phyloP scores from a whole-genome alignment of 2,113 vertebrate genomes.

The Nerophis lumbriciformis region DNA sequence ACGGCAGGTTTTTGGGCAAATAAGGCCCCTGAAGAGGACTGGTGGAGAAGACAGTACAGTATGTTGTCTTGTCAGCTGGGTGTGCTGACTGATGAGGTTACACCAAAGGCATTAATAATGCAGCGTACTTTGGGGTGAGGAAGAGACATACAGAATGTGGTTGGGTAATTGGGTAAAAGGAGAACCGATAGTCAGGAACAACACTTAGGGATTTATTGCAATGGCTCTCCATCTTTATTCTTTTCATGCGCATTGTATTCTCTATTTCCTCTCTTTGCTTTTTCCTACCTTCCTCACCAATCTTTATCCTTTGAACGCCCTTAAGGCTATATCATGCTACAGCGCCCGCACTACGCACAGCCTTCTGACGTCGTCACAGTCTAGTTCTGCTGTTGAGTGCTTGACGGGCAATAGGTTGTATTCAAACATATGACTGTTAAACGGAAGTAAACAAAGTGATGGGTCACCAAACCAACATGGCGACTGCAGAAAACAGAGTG shows the following conservation, averaged over 20 bases:
- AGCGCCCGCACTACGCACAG: no score
- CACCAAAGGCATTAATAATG: constrained; percentile 56
- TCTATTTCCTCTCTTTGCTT: neutral
- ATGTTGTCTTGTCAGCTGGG: constrained; percentile 24
- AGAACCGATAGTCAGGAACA: constrained; percentile 17
- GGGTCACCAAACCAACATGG: no score
- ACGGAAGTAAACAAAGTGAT: no score
- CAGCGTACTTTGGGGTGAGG: constrained; percentile 37
- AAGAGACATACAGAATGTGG: neutral
- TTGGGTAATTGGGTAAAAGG: constrained; percentile 24
- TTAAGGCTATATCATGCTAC: no score
- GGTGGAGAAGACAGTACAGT: no score
- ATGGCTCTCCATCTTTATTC: neutral
- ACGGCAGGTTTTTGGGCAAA: no score
- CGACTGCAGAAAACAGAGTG: no score
- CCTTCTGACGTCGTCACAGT: no score
- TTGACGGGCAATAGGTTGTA: no score
- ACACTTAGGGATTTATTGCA: constrained; percentile 25
- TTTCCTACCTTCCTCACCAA: neutral
- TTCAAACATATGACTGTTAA: no score
- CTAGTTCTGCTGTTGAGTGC: no score
- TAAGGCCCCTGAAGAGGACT: no score
- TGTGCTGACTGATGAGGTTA: constrained; percentile 56
- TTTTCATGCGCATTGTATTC: neutral
- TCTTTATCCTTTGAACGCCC: neutral